Conservation (phyloP, 2,113 vertebrate species). For the Baryphthengus martii region DNA sequence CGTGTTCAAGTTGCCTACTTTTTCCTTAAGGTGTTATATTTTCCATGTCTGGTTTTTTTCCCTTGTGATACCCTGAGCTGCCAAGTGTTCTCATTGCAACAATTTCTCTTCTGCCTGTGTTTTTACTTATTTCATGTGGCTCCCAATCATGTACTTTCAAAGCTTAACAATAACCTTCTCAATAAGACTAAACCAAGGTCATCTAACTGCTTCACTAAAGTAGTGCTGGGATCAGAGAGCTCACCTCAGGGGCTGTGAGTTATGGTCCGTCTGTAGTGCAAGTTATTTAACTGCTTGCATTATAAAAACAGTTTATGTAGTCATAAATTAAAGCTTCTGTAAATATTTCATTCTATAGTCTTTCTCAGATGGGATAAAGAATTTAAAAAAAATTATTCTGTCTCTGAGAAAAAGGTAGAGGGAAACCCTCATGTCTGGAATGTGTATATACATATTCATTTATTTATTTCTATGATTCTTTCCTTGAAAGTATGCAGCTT, state of each 20-base stretch:
- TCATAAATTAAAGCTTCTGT: background rate
- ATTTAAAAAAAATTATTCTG: background rate
- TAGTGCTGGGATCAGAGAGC: background rate
- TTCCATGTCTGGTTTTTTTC: background rate
- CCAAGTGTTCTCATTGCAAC: background rate
- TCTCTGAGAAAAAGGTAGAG: background rate
- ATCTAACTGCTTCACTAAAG: background rate
- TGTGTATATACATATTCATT: background rate
- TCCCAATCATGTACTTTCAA: background rate
- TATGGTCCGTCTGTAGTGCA: background rate
- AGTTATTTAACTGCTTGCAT: background rate
- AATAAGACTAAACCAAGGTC: background rate
- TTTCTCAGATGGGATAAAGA: background rate
- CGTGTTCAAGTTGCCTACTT: fast-evolving
- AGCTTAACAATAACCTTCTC: background rate
- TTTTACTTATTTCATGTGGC: background rate
- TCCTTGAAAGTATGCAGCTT: background rate
- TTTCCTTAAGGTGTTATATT: background rate
- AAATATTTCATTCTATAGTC: background rate
- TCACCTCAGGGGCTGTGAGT: background rate
- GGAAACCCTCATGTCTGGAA: background rate
- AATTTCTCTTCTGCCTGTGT: background rate
- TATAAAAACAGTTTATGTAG: background rate
- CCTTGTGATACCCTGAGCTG: background rate
- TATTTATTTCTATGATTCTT: background rate